Conservation (phyloP, 1,140 invertebrate genomes). For the Drosophila arawakana region DNA sequence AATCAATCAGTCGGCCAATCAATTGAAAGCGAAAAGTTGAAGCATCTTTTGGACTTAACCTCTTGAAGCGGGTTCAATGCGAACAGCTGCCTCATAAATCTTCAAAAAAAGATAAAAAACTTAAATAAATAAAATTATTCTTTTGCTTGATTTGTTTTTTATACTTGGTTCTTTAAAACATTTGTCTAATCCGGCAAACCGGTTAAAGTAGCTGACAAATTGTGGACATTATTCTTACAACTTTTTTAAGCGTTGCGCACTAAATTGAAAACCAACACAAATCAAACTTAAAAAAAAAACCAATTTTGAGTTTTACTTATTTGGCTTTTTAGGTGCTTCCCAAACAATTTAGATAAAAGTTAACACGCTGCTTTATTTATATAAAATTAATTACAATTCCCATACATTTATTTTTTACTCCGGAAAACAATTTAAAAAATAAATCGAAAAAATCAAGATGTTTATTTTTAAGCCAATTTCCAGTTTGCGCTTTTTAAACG, state of each 20-base stretch:
- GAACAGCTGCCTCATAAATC: conserved; percentile 66
- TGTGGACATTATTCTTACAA: conserved; percentile 65
- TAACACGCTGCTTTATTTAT: conserved; percentile 57
- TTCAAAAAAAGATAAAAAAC: conserved; percentile 37
- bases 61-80: conserved; percentile 72
- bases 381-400: conserved; percentile 51
- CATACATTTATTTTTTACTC: conserved; percentile 45
- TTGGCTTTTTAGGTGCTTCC: conserved; percentile 27
- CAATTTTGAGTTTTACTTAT: conserved; percentile 24
- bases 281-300: conserved; percentile 1
- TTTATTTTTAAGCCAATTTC: conserved; percentile 63
- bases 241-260: conserved; percentile 1
- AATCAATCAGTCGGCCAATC: conserved; percentile 54
- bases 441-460: conserved; percentile 9
- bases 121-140: conserved; percentile 20
- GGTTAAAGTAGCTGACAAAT: conserved; percentile 68
- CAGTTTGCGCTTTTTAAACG: conserved; percentile 52
- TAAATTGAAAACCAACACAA: conserved; percentile 35
- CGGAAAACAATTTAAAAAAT: conserved; percentile 30
- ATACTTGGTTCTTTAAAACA: background rate
- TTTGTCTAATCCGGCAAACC: conserved; percentile 44
- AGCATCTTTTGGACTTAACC: conserved; percentile 68
- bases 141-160: conserved; percentile 33
- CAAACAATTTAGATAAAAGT: conserved; percentile 39
- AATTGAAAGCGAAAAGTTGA: conserved; percentile 76